These are phyloP conservation scores for Mus minutoides DNA, from an alignment of 2,797 vertebrate species.

Conservation along the genomic window DNA sequence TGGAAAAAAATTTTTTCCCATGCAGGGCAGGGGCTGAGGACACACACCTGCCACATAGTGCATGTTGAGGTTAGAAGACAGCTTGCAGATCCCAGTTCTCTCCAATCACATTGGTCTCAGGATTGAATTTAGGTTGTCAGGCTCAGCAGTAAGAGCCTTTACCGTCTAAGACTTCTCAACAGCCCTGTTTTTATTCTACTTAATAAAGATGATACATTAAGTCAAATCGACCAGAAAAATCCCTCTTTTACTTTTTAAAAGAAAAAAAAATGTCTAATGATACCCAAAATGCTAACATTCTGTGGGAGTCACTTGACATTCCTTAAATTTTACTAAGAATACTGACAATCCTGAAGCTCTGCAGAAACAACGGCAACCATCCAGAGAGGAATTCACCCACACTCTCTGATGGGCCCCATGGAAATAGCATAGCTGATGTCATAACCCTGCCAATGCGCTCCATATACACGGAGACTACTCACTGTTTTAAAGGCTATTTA, in stretches of 20 bases:
- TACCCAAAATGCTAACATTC: not conserved
- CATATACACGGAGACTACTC: not conserved
- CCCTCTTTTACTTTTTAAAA: not conserved
- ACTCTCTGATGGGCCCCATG: not conserved
- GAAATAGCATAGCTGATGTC: not conserved
- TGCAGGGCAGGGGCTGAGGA: too few species aligned
- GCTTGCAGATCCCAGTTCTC: too few species aligned
- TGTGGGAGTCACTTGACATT: not conserved
- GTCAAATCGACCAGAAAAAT: not conserved
- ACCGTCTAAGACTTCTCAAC: not conserved
- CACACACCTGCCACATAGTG: too few species aligned
- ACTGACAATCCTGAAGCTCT: not conserved
- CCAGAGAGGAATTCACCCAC: not conserved
- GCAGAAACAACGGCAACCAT: not conserved
- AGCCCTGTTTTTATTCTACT: not conserved
- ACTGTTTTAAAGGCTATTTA: not conserved
- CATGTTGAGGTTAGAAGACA: too few species aligned
- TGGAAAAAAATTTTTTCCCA: too few species aligned
- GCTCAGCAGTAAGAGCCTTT: not conserved
- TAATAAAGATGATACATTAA: not conserved
- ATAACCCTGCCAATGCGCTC: too few species aligned
- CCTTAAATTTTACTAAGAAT: not conserved
- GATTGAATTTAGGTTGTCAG: not conserved
- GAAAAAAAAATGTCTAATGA: not conserved
- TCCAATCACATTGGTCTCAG: not conserved